Base-by-base conservation (phyloP, 2,888 invertebrate genomes). In the Leucania comma region DNA sequence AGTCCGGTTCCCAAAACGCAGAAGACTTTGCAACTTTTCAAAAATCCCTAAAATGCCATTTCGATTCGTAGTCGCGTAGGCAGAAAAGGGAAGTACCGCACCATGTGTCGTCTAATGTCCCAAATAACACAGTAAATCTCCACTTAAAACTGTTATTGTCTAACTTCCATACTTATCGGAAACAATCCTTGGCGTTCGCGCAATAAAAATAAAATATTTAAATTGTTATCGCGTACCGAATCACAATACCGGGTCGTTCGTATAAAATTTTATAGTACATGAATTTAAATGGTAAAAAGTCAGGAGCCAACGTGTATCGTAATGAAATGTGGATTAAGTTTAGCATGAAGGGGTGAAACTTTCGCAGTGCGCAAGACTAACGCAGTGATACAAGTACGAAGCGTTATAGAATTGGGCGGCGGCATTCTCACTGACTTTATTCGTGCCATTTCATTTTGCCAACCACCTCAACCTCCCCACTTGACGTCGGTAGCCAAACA, bases 401-500 rank as follows among this genome's bases (percentile, higher is more conserved):
- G 88, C 90, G 90, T 92, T 93, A 92, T 92, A 91, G 92, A 93
- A 95, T 94, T 91, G 92, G 92, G 91, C 89, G 61, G 90, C 88
- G 61, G 90, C 88, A 87, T 90, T 93, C 90, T 87, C 88, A 83
- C 84, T 80, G 92, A 90, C 88, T 93, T 93, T 92, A 93, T 93
- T 91, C 93, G 90, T 93, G 84, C 93, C 93, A 93, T 95, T 95
- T 94, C 94, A 94, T 94, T 93, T 93, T 93, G 93, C 94, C 93
- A 94, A 93, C 93, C 93, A 92, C 92, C 91, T 91, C 89, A 87
- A 93, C 93, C 93, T 91, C 90, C n/a, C 91, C 89, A 92, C 93
- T 95, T 94, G 94, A 94, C 93, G 94, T 91, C 90, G 93, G 93
- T 91, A 94, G 93, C 93, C 93, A 94, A 95, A 95, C 96, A 95